These are phyloP conservation scores for Carabus problematicus DNA, from an alignment of 2,888 invertebrate species.

Conservation along the genomic window DNA sequence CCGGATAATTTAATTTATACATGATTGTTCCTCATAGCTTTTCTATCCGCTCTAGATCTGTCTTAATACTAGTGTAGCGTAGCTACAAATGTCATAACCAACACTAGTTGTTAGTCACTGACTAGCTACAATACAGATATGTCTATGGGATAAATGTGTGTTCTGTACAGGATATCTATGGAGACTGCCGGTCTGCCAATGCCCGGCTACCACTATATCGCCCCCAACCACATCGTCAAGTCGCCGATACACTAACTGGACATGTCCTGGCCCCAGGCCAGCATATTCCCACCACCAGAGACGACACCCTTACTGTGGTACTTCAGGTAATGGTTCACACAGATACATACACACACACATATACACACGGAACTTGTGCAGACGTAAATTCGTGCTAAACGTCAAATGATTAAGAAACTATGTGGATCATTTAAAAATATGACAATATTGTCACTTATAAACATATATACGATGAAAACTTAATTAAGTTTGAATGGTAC, in stretches of 20 bases:
- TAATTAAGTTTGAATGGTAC: constrained; percentile 61
- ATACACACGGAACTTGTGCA: constrained; percentile 6
- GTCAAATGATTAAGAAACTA: neutral
- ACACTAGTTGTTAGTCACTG: too few relatives aligned
- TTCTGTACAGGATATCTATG: constrained; percentile 88
- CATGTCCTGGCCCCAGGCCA: constrained; percentile 52
- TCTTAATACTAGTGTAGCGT: too few relatives aligned
- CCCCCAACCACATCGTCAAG: constrained; percentile 92
- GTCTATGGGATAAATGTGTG: neutral
- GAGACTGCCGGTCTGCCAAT: constrained; percentile 91
- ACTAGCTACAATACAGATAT: neutral
- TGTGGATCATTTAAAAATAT: constrained; percentile 42
- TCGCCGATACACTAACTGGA: constrained; percentile 83
- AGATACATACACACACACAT: constrained; percentile 17
- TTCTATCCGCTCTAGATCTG: too few relatives aligned
- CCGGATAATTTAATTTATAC: neutral
- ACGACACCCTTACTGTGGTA: constrained; percentile 57
- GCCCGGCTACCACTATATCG: constrained; percentile 90
- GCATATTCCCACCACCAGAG: constrained; percentile 48
- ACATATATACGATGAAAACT: constrained; percentile 39
- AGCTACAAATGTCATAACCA: too few relatives aligned
- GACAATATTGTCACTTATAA: constrained; percentile 54
- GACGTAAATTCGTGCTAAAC: neutral
- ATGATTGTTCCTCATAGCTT: too few relatives aligned
- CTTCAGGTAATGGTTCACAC: constrained; percentile 50